These are phyloP conservation scores for Agonopterix subpropinquella DNA, from an alignment of 2,888 invertebrate genomes.

Conservation along the genomic window DNA sequence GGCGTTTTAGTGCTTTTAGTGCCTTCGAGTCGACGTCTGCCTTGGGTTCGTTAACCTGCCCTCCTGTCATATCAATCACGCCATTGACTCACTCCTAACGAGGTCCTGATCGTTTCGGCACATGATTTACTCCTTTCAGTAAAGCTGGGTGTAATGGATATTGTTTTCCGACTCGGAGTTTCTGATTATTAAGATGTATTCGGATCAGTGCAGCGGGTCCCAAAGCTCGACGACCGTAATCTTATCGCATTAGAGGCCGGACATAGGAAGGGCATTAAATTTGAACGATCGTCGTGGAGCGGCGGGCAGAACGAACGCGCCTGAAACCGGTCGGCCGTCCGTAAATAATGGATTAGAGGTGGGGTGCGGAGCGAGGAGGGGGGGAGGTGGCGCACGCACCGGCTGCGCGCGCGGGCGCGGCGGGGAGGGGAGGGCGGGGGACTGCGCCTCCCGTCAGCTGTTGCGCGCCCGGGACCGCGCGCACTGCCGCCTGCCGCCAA, in stretches of 20 bases:
- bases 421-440: slow-evolving; percentile 34
- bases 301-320: slow-evolving; percentile 64
- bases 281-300: slow-evolving; percentile 57
- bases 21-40: slow-evolving; percentile 33
- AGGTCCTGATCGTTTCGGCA: slow-evolving; percentile 15
- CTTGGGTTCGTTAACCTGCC: slow-evolving; percentile 43
- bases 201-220: slow-evolving; percentile 17
- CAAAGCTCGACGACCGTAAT: slow-evolving; percentile 47
- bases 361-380: slow-evolving; percentile 44
- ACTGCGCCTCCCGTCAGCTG: slow-evolving; percentile 73
- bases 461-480: slow-evolving; percentile 70
- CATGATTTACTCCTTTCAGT: slow-evolving; percentile 8
- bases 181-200: slow-evolving; percentile 12
- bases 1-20: slow-evolving; percentile 47
- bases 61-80: slow-evolving; percentile 37
- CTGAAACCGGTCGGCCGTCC: slow-evolving; percentile 73
- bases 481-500: slow-evolving; percentile 60
- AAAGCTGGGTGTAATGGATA: neutral
- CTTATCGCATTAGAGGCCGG: slow-evolving; percentile 71
- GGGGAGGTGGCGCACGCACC: slow-evolving; percentile 48
- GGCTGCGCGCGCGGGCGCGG: slow-evolving; percentile 38
- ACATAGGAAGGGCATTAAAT: slow-evolving; percentile 75
- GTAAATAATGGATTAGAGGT: slow-evolving; percentile 75
- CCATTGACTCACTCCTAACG: slow-evolving; percentile 24
- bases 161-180: slow-evolving; percentile 2